Conservation (phyloP, 2,888 invertebrate species). For the Oligia latruncula region DNA sequence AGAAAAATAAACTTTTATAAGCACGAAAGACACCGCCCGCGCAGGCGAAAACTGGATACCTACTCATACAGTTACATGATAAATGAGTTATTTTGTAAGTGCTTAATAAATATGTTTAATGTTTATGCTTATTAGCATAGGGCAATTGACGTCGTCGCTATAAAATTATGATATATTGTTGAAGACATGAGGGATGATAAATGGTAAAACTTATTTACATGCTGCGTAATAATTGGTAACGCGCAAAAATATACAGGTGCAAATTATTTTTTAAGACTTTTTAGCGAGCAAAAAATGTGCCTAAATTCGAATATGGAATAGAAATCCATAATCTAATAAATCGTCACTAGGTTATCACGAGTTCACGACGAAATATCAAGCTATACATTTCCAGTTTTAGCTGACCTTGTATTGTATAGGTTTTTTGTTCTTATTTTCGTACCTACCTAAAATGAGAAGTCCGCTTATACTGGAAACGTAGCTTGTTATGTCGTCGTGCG, state of each 20-base stretch:
- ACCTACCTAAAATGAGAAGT: neutral
- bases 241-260: neutral
- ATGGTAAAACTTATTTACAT: neutral
- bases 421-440: neutral
- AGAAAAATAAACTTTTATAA: constrained; percentile 43
- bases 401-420: neutral
- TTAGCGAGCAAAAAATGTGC: neutral
- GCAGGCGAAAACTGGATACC: neutral
- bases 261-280: neutral
- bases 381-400: neutral
- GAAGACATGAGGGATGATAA: neutral
- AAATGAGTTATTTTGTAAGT: constrained; percentile 7
- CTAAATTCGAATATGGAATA: neutral
- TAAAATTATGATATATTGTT: constrained; percentile 12
- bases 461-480: neutral
- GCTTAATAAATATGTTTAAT: constrained; percentile 15
- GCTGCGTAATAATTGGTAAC: neutral
- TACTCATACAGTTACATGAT: constrained; percentile 5
- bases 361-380: neutral
- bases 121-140: constrained; percentile 1
- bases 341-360: neutral
- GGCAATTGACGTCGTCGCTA: constrained; percentile 12
- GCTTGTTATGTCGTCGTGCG: neutral
- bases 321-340: constrained; percentile 3
- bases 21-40: neutral